These are phyloP conservation scores for Poeciliopsis gracilis DNA, from an alignment of 2,797 vertebrate genomes.

Conservation along the genomic window DNA sequence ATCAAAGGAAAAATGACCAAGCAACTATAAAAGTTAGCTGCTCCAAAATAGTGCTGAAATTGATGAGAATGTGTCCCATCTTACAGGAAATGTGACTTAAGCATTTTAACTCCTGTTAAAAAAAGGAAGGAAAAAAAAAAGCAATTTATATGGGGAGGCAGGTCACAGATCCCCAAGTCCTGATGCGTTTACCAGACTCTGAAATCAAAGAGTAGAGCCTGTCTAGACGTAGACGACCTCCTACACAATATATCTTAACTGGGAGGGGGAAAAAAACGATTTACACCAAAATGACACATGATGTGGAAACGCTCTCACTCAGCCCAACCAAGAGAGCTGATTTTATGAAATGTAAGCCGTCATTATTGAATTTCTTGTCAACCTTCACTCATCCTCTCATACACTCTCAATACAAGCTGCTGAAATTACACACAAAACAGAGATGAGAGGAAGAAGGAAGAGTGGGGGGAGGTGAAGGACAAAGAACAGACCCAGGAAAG, in stretches of 20 bases:
- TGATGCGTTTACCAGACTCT: conserved; percentile 49
- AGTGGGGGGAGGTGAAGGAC: conserved; percentile 21
- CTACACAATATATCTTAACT: conserved; percentile 44
- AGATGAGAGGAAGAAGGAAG: neutral
- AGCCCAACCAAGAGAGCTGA: conserved; percentile 3
- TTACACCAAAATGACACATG: conserved; percentile 3
- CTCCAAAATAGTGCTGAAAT: conserved; percentile 22
- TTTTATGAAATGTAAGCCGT: conserved; percentile 37
- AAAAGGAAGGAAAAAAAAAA: neutral
- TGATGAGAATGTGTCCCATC: neutral
- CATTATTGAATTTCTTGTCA: conserved; percentile 44
- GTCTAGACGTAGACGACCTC: conserved; percentile 66
- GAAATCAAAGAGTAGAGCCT: conserved; percentile 46
- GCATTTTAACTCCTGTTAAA: neutral
- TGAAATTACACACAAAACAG: conserved; percentile 22
- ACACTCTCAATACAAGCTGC: conserved; percentile 20
- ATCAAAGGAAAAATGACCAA: conserved; percentile 13
- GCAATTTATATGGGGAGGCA: conserved; percentile 5
- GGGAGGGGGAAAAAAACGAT: conserved; percentile 14
- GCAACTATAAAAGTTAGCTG: conserved; percentile 29
- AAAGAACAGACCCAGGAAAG: conserved; percentile 25
- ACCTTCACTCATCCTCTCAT: conserved; percentile 19
- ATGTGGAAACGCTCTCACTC: neutral
- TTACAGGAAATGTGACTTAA: neutral
- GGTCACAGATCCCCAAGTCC: conserved; percentile 19